phyloP scores from a whole-genome alignment of 2,888 invertebrate species.

The Steromphala cineraria region DNA sequence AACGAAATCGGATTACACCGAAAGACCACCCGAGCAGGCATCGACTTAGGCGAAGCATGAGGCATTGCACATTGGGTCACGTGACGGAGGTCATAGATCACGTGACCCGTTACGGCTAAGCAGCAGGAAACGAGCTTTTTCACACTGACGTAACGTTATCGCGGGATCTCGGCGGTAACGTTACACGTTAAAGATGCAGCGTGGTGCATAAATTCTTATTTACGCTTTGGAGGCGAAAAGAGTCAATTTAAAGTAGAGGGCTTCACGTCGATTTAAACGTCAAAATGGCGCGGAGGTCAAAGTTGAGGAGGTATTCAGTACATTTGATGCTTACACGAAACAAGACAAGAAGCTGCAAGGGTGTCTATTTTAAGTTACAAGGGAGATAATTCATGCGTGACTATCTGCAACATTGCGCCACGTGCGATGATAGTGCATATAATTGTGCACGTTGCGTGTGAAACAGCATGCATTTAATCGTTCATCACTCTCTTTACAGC shows the following conservation, averaged over 20 bases:
- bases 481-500: background rate
- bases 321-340: background rate
- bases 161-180: background rate
- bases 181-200: background rate
- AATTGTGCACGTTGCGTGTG: background rate
- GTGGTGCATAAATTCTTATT: background rate
- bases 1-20: slow-evolving; percentile 18
- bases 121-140: slow-evolving; percentile 8
- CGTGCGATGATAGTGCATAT: background rate
- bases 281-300: background rate
- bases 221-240: slow-evolving; percentile 3
- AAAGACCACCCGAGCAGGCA: slow-evolving; percentile 16
- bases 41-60: slow-evolving; percentile 1
- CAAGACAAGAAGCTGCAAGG: background rate
- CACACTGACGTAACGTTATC: background rate
- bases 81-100: background rate
- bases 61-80: slow-evolving; percentile 5
- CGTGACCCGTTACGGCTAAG: slow-evolving; percentile 7
- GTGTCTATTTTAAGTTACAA: background rate
- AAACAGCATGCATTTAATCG: background rate
- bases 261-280: background rate
- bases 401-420: slow-evolving; percentile 4
- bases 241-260: slow-evolving; percentile 8
- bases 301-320: background rate
- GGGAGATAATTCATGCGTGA: slow-evolving; percentile 6